Percentiles rank a stretch among this genome's conserved stretches.
These are phyloP conservation scores for Andrena dorsata DNA, from an alignment of 2,888 invertebrate genomes.

Conservation along the genomic window DNA sequence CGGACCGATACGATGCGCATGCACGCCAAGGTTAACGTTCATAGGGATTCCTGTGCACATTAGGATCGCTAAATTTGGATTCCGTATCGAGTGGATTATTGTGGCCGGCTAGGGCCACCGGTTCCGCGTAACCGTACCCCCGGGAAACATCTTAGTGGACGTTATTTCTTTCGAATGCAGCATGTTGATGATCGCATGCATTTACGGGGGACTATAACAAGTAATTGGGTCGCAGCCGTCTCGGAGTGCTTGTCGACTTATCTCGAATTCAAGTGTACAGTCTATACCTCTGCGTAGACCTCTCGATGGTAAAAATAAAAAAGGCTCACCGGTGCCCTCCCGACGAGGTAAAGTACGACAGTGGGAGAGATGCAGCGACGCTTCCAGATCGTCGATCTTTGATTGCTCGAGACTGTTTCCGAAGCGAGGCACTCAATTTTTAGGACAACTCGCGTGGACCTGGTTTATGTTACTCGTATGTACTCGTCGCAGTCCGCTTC, in stretches of 20 bases:
- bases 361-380: too few species aligned
- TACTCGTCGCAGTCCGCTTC: neutral
- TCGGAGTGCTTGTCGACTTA: constrained; percentile 30
- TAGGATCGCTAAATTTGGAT: constrained; percentile 25
- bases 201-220: constrained; percentile 18
- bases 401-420: neutral
- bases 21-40: neutral
- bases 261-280: constrained; percentile 22
- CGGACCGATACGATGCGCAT: constrained; percentile 9
- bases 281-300: constrained; percentile 14
- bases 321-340: neutral
- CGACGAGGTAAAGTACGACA: neutral
- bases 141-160: neutral
- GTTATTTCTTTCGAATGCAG: constrained; percentile 1
- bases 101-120: too few species aligned
- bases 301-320: constrained; percentile 25
- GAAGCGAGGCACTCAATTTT: neutral
- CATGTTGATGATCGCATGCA: neutral
- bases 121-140: too few species aligned
- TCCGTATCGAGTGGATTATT: neutral
- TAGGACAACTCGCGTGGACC: neutral
- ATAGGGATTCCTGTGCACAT: constrained; percentile 8
- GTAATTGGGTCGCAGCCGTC: constrained; percentile 42
- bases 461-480: too few species aligned
- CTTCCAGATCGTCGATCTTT: too few species aligned